Evolutionary conservation across 1,140 invertebrate species (phyloP).

Genomic region (Cyphomyrmex costatus): DNA sequence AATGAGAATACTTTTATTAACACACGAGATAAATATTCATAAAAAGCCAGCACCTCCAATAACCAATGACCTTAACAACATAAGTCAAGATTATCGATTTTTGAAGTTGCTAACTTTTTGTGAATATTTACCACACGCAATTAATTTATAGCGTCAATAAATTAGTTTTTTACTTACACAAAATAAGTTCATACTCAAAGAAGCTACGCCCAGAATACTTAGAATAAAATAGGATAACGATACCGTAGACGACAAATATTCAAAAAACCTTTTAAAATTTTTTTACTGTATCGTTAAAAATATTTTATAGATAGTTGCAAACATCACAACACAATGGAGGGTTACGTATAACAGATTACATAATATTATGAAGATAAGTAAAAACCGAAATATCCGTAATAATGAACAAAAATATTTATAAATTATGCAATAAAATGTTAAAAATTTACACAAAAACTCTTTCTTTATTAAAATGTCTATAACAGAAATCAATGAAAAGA

Average conservation of each 20-base stretch:
- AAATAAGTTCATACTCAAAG: constrained; percentile 38
- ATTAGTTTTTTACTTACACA: constrained; percentile 37
- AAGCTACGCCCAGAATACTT: constrained; percentile 39
- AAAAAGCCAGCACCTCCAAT: not conserved
- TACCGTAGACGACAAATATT: constrained; percentile 5
- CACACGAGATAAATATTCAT: not conserved
- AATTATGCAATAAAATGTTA: not conserved
- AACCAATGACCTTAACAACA: no score
- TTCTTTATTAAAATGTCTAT: not conserved
- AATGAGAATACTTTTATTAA: not conserved
- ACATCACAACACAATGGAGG: not conserved
- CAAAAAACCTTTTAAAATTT: constrained; percentile 13
- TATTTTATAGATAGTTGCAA: not conserved
- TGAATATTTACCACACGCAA: no score
- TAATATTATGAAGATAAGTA: constrained; percentile 14
- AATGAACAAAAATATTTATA: not conserved
- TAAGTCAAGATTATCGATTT: no score
- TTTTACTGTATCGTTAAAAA: not conserved
- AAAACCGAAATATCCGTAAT: not conserved
- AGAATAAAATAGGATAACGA: constrained; percentile 11
- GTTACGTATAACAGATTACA: not conserved
- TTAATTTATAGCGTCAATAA: not conserved
- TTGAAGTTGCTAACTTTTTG: not conserved
- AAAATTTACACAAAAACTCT: not conserved
- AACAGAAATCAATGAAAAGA: not conserved